phyloP scores from a whole-genome alignment of 64 coral and sea anemone species.

The Catalaphyllia jardinei region DNA sequence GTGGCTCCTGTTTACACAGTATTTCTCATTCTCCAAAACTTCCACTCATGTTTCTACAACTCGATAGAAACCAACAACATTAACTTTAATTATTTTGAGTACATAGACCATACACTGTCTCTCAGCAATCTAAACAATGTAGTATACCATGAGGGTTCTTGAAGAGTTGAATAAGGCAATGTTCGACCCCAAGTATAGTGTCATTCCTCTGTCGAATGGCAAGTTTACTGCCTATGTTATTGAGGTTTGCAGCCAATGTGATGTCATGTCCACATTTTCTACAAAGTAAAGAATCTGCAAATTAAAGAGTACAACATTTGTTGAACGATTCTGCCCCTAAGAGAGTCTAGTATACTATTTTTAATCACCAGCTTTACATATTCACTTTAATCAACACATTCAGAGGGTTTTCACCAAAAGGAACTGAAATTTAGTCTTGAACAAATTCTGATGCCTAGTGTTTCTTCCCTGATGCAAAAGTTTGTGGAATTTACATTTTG shows the following conservation, averaged over 20 bases:
- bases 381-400: too few relatives aligned
- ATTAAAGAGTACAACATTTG: not conserved
- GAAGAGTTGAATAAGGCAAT: constrained; percentile 80
- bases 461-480: too few relatives aligned
- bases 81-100: too few relatives aligned
- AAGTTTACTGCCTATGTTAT: constrained; percentile 73
- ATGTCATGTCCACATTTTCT: constrained; percentile 86
- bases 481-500: too few relatives aligned
- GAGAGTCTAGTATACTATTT: too few relatives aligned
- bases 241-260: constrained; percentile 53
- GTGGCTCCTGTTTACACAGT: too few relatives aligned
- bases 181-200: constrained; percentile 74
- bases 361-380: too few relatives aligned
- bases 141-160: constrained; percentile 77
- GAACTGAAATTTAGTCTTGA: not conserved
- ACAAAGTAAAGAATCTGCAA: constrained; percentile 73
- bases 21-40: too few relatives aligned
- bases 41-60: too few relatives aligned
- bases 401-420: not conserved
- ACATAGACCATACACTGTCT: not conserved
- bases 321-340: too few relatives aligned
- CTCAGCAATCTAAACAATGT: not conserved
- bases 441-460: not conserved
- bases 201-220: constrained; percentile 88
- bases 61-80: too few relatives aligned